Conservation (phyloP, 2,797 vertebrate genomes). For the Synaphobranchus kaupii region DNA sequence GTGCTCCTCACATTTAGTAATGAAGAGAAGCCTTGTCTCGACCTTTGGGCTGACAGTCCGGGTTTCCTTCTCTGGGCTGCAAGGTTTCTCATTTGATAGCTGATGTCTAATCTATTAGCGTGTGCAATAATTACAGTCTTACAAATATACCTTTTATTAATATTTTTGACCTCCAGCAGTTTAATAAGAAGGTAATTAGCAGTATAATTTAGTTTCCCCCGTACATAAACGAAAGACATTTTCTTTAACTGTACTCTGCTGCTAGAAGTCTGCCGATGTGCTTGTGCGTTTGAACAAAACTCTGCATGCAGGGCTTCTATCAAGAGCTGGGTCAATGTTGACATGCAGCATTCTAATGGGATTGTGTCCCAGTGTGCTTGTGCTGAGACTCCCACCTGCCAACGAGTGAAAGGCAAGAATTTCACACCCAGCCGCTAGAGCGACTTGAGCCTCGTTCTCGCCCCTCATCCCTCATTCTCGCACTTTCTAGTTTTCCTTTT, state of each 20-base stretch:
- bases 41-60: background rate
- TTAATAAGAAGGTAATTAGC: too few species aligned
- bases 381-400: conserved; percentile 21
- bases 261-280: background rate
- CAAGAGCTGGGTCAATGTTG: conserved; percentile 21
- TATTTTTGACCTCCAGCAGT: background rate
- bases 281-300: background rate
- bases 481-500: background rate
- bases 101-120: too few species aligned
- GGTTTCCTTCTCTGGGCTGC: background rate
- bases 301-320: background rate
- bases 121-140: too few species aligned
- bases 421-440: conserved; percentile 51
- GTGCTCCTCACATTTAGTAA: background rate
- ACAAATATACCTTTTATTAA: background rate
- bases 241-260: background rate
- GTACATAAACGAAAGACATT: too few species aligned
- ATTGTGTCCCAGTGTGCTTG: conserved; percentile 14
- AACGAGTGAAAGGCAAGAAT: conserved; percentile 47
- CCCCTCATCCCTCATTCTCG: conserved; percentile 11
- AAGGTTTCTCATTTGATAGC: background rate
- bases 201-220: too few species aligned
- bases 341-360: conserved; percentile 34
- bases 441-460: conserved; percentile 29
- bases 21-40: background rate